These are phyloP conservation scores for Miichthys miiuy DNA, from an alignment of 2,797 vertebrate genomes.

Conservation along the genomic window DNA sequence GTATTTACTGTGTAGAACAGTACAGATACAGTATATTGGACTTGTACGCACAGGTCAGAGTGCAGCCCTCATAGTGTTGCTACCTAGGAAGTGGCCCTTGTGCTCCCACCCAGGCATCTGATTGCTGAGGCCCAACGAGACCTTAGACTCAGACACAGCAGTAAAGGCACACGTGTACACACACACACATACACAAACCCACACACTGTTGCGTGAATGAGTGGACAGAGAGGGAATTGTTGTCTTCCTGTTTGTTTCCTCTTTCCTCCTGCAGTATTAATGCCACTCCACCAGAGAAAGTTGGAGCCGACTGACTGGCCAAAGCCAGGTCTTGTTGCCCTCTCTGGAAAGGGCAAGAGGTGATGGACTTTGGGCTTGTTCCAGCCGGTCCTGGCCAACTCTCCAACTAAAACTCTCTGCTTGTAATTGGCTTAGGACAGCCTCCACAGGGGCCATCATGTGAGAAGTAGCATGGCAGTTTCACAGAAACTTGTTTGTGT, in stretches of 20 bases:
- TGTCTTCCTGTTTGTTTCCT: slow-evolving; percentile 84
- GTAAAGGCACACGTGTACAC: slow-evolving; percentile 42
- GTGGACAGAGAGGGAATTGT: slow-evolving; percentile 73
- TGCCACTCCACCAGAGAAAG: slow-evolving; percentile 79
- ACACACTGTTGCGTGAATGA: slow-evolving; percentile 61
- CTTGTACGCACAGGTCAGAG: slow-evolving; percentile 66
- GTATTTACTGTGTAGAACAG: slow-evolving; percentile 55
- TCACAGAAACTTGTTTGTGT: slow-evolving; percentile 78
- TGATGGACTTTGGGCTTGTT: slow-evolving; percentile 83
- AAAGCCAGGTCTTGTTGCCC: slow-evolving; percentile 77
- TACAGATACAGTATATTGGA: slow-evolving; percentile 40
- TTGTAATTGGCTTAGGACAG: slow-evolving; percentile 85
- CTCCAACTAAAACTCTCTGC: slow-evolving; percentile 77
- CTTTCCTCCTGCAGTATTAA: slow-evolving; percentile 84
- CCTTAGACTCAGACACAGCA: slow-evolving; percentile 73
- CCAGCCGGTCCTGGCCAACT: slow-evolving; percentile 77
- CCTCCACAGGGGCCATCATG: slow-evolving; percentile 81
- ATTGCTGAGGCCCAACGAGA: slow-evolving; percentile 74
- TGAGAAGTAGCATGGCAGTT: slow-evolving; percentile 80
- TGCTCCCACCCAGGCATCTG: slow-evolving; percentile 73
- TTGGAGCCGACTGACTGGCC: slow-evolving; percentile 75
- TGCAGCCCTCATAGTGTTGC: slow-evolving; percentile 62
- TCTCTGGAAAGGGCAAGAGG: slow-evolving; percentile 82
- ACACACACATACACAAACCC: slow-evolving; percentile 36
- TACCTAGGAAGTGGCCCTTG: slow-evolving; percentile 73